Evolutionary conservation across 1,140 invertebrate species (phyloP).

Genomic region (Drosophila suzukii): DNA sequence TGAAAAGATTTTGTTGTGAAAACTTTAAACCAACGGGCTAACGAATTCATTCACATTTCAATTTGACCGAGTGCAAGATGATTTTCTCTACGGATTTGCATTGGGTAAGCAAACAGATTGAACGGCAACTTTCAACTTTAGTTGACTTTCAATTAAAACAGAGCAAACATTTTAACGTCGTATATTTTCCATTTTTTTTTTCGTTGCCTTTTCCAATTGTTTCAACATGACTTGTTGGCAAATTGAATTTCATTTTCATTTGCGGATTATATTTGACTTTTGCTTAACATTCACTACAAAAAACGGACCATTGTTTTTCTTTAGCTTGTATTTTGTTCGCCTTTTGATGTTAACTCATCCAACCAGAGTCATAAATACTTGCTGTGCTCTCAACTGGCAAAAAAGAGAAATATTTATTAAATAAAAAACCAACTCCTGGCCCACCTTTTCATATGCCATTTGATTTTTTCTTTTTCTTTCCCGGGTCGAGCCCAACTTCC

Average conservation of each 20-base stretch:
- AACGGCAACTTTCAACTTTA: constrained; percentile 17
- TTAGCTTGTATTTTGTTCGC: constrained; percentile 12
- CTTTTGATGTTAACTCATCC: constrained; percentile 75
- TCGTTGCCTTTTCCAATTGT: constrained; percentile 51
- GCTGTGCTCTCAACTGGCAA: constrained; percentile 80
- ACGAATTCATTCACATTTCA: constrained; percentile 1
- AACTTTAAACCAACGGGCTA: constrained; percentile 9
- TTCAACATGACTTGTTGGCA: constrained; percentile 71
- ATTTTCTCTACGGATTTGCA: constrained; percentile 67
- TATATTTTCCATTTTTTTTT: constrained; percentile 39
- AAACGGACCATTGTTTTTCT: constrained; percentile 38
- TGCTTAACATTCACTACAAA: constrained; percentile 54
- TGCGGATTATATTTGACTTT: constrained; percentile 71
- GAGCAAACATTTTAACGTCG: constrained; percentile 55
- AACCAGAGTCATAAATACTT: constrained; percentile 76
- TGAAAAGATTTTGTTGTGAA: constrained; percentile 22
- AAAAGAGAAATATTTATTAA: constrained; percentile 63
- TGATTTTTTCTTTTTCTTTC: constrained; percentile 29
- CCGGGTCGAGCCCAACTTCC: constrained; percentile 16
- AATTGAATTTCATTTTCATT: constrained; percentile 64
- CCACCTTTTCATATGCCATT: constrained; percentile 60
- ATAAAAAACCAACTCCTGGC: constrained; percentile 66
- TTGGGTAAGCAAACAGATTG: constrained; percentile 58
- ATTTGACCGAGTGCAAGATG: constrained; percentile 30
- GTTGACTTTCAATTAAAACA: constrained; percentile 73